Base-by-base conservation (phyloP, 2,113 vertebrate genomes). In the Podilymbus podiceps region DNA sequence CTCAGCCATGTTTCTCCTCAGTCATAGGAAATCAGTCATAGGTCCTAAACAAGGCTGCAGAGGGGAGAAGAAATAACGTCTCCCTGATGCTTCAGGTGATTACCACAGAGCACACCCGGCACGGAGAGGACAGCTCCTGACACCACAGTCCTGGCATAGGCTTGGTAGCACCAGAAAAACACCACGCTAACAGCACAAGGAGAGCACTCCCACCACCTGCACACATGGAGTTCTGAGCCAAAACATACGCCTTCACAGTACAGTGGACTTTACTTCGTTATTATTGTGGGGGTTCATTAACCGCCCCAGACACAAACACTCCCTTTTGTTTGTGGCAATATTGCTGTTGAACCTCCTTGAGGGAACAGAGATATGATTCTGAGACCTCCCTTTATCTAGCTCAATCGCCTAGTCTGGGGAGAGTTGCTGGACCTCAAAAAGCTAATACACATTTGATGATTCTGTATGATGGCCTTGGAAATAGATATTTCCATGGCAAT, bases 221-320 rank as follows among this genome's bases (percentile, higher is more conserved):
- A 27, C 1, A 3, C 42, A 30, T 0, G 3, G n/a, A 40, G 6
- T 23, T 13, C 52, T 69, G 38, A 87, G 33, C 12, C 40, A 63
- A 56, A 90, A 40, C 3, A 15, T 2, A 6, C 2, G 6, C n/a
- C 75, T 77, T 30, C 55, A 17, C 53, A 60, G 46, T 8, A 38
- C 60, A 31, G 44, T 2, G 7, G 21, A 20, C 9, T 64, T 47
- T 2, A 10, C 20, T 76, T 58, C 1, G 0, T 49, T 24, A 16
- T 16, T 49, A 27, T 5, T 23, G 33, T 38, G 12, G 60, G 27
- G 27, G 33, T 71, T 69, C 49, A 23, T 11, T 89, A 76, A 49
- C 52, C 1, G 1, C 38, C 23, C 19, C n/a, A 28, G 19, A 44
- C n/a, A 69, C 21, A 71, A 87, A 55, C 0, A 0, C n/a, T 50